A percentile compares a stretch with the other conserved stretches of the same genome.
These are phyloP conservation scores for Fragum whitleyi DNA, from an alignment of 2,888 invertebrate genomes.

Conservation along the genomic window DNA sequence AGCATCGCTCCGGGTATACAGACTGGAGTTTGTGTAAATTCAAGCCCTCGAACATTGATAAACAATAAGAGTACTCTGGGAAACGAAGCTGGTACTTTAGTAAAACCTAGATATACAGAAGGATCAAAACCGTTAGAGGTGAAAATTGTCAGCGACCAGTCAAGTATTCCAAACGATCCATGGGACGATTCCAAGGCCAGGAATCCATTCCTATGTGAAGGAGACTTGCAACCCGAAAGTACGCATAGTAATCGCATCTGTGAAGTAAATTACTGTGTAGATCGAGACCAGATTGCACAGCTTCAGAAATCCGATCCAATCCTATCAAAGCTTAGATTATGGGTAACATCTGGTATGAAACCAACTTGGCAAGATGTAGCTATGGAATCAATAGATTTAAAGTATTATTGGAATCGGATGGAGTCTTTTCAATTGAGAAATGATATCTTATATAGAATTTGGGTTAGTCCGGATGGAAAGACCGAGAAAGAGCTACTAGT, in stretches of 20 bases:
- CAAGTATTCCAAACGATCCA: not conserved
- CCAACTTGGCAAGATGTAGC: constrained; percentile 44
- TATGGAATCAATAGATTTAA: constrained; percentile 12
- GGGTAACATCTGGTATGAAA: constrained; percentile 36
- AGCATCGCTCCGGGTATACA: not conserved
- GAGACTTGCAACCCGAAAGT: not conserved
- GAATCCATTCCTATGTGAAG: not conserved
- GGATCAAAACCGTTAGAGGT: not conserved
- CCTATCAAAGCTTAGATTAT: not conserved
- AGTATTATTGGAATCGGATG: constrained; percentile 45
- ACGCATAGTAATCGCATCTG: not conserved
- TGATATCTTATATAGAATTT: constrained; percentile 32
- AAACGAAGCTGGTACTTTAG: not conserved
- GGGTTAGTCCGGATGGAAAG: too few relatives aligned
- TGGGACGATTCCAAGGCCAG: not conserved
- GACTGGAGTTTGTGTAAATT: not conserved
- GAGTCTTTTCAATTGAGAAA: constrained; percentile 35
- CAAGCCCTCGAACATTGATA: not conserved
- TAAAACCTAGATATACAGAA: not conserved
- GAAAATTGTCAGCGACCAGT: not conserved
- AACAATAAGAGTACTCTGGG: not conserved
- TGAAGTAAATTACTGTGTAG: not conserved
- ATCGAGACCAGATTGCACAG: not conserved
- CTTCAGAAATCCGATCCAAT: not conserved
- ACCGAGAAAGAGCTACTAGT: too few relatives aligned